Evolutionary conservation across 23 tunicate species (phyloP).

Genomic region (Botrylloides violaceus): DNA sequence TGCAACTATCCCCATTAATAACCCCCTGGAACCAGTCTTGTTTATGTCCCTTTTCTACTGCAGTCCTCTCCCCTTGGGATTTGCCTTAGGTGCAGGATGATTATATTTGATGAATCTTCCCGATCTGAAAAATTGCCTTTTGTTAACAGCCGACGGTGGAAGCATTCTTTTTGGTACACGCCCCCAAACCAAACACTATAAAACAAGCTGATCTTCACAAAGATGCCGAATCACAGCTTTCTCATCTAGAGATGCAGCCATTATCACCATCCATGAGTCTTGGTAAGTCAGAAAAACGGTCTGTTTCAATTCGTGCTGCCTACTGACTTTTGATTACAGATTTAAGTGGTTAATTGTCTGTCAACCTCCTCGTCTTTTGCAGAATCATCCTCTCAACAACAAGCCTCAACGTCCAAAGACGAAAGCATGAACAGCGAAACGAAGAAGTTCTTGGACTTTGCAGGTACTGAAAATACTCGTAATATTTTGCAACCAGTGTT

Average conservation of each 20-base stretch:
- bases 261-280: slow-evolving; percentile 11
- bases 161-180: slow-evolving; percentile 97
- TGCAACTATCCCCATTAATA: no score
- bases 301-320: neutral
- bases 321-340: neutral
- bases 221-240: slow-evolving; percentile 55
- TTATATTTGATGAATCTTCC: no score
- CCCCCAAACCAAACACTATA: slow-evolving; percentile 46
- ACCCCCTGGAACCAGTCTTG: no score
- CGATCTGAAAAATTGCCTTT: no score
- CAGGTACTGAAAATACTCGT: no score
- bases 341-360: neutral
- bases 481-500: neutral
- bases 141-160: slow-evolving; percentile 89
- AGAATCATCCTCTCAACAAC: slow-evolving; percentile 13
- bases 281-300: neutral
- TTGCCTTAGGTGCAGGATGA: no score
- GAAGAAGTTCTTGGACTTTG: slow-evolving; percentile 72
- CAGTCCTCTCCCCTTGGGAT: no score
- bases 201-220: slow-evolving; percentile 47
- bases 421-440: slow-evolving; percentile 31
- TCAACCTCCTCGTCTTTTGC: no score
- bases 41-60: no score
- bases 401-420: slow-evolving; percentile 6
- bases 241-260: slow-evolving; percentile 74